Base-by-base conservation (phyloP, 2,888 invertebrate species). In the Conistra vaccinii region DNA sequence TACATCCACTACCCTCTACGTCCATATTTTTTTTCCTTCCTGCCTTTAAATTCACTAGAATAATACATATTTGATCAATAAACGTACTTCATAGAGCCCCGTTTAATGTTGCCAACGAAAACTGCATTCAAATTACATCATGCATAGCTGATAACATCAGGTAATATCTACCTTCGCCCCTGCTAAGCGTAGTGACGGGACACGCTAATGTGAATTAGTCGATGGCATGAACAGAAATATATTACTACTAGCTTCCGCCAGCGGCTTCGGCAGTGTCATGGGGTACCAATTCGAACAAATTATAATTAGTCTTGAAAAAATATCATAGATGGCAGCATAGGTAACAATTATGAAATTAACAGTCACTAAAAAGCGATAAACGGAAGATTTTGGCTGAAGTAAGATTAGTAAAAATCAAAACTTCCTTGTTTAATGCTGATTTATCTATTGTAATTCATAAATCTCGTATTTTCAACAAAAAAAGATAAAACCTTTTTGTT, bases 61-160 rank as follows among this genome's bases (percentile, higher is more conserved):
- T 55, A 23, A 78, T 55, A 4, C 72, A 58, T 63, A 76, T 73
- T 87, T 83, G 62, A 79, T 86, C 86, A 78, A 86, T 80, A 76
- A 61, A 62, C 48, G 66, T 63, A 60, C 65, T 29, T 53, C 42
- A 48, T n/a, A 26, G 58, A 35, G 23, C 73, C 76, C 81, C 73
- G 60, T 67, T 69, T 78, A 80, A 76, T 70, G 70, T 76, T 81
- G 60, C 70, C 81, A 78, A 83, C 81, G 82, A 85, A 86, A 87
- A 82, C 84, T 84, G 86, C 84, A 87, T 86, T 85, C 85, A 78
- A 83, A 89, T 85, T 86, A 87, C 87, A 89, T 88, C 85, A 86
- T 88, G 88, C 81, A 84, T 85, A 78, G 73, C 65, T 84, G 92
- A 93, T 93, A 90, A 68, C 86, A 93, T 92, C 93, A 81, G 84